These are phyloP conservation scores for Drosophila sp. DNA, from an alignment of 1,140 invertebrate species.

Conservation along the genomic window DNA sequence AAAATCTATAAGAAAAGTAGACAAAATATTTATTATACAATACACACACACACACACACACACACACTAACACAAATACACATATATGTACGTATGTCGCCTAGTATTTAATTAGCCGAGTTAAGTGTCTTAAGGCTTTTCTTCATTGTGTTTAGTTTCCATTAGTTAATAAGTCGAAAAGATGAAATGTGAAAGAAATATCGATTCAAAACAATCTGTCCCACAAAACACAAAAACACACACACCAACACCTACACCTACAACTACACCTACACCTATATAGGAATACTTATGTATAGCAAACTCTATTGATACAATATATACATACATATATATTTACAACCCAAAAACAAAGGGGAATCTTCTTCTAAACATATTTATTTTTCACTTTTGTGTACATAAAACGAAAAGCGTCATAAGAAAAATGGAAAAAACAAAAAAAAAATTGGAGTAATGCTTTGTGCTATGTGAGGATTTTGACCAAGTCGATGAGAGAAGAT, in stretches of 20 bases:
- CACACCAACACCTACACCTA: slow-evolving; percentile 5
- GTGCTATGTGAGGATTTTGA: neutral
- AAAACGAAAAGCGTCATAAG: neutral
- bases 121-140: slow-evolving; percentile 9
- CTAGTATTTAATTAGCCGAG: slow-evolving; percentile 1
- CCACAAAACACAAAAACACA: slow-evolving; percentile 23
- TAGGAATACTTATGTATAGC: neutral
- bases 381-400: slow-evolving; percentile 1
- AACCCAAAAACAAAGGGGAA: neutral
- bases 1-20: slow-evolving; percentile 1
- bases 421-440: neutral
- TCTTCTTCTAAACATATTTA: neutral
- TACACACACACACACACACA: neutral
- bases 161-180: slow-evolving; percentile 8
- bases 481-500: neutral
- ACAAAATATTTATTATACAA: slow-evolving; percentile 10
- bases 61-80: neutral
- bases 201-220: slow-evolving; percentile 28
- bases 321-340: slow-evolving; percentile 14
- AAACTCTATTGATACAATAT: neutral
- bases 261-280: slow-evolving; percentile 10
- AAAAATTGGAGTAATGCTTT: neutral
- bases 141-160: neutral
- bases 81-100: neutral
- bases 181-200: slow-evolving; percentile 6